These are phyloP conservation scores for Epinephelus moara DNA, from an alignment of 2,113 vertebrate genomes.

Conservation along the genomic window DNA sequence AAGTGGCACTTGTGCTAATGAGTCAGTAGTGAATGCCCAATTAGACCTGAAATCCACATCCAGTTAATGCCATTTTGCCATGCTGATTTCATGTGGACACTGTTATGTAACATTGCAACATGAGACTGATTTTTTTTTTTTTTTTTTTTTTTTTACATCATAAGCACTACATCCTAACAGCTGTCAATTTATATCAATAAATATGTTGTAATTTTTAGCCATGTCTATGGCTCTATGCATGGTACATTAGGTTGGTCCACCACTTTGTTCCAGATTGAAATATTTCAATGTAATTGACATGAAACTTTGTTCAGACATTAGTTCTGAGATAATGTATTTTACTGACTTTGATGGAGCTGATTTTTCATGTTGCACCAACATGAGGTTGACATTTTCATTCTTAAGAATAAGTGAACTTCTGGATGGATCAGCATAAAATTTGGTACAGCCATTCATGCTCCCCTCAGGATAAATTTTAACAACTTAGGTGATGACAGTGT, in stretches of 20 bases:
- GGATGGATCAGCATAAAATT: not conserved
- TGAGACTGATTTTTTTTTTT: not conserved
- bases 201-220: not conserved
- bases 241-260: not conserved
- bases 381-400: not conserved
- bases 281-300: not conserved
- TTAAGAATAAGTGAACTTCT: not conserved
- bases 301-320: not conserved
- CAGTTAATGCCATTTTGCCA: slow-evolving; percentile 29
- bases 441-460: not conserved
- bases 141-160: not conserved
- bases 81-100: slow-evolving; percentile 21
- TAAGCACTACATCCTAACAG: not conserved
- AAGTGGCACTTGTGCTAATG: slow-evolving; percentile 60
- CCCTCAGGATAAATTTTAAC: not conserved
- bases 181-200: too few species aligned
- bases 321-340: not conserved
- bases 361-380: too few species aligned
- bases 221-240: not conserved
- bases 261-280: not conserved
- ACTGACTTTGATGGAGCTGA: not conserved
- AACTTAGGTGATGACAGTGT: too few species aligned
- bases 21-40: slow-evolving; percentile 45
- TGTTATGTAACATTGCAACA: not conserved
- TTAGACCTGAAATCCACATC: slow-evolving; percentile 41